phyloP scores from a whole-genome alignment of 2,888 invertebrate species.

The Drosophila parthenogenetica region DNA sequence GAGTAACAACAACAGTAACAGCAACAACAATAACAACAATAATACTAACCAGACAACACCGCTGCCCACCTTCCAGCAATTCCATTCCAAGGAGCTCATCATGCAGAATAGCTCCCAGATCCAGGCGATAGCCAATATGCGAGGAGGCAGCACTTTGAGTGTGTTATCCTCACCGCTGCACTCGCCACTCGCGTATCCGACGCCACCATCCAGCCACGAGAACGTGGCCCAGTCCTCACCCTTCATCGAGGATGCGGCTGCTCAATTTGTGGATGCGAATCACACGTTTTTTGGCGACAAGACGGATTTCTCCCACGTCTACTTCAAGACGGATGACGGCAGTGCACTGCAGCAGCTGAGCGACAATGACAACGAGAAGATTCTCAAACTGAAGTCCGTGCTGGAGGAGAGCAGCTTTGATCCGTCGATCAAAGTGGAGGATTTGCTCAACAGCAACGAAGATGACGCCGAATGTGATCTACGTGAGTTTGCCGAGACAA shows the following conservation, averaged over 20 bases:
- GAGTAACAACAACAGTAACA: conserved; percentile 26
- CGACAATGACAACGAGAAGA: conserved; percentile 84
- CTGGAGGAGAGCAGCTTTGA: conserved; percentile 83
- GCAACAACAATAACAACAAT: conserved; percentile 14
- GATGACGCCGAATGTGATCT: conserved; percentile 83
- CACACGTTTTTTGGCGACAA: conserved; percentile 85
- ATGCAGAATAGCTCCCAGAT: conserved; percentile 84
- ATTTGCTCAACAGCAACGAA: conserved; percentile 81
- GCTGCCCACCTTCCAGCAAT: conserved; percentile 93
- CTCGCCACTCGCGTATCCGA: conserved; percentile 92
- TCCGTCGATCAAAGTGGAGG: conserved; percentile 83
- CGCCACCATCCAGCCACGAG: conserved; percentile 95
- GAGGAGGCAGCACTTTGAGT: conserved; percentile 82
- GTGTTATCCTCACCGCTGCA: conserved; percentile 88
- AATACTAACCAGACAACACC: conserved; percentile 87
- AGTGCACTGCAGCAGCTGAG: conserved; percentile 67
- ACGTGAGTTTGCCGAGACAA: conserved; percentile 84
- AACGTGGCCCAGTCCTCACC: conserved; percentile 86
- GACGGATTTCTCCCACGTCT: conserved; percentile 78
- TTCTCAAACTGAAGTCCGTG: conserved; percentile 84
- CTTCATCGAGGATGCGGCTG: conserved; percentile 84
- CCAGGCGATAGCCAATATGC: conserved; percentile 82
- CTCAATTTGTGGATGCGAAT: conserved; percentile 81
- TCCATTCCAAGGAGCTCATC: conserved; percentile 87
- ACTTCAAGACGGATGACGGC: conserved; percentile 76